Conservation (phyloP, 2,113 vertebrate genomes). For the Pygoscelis adeliae region DNA sequence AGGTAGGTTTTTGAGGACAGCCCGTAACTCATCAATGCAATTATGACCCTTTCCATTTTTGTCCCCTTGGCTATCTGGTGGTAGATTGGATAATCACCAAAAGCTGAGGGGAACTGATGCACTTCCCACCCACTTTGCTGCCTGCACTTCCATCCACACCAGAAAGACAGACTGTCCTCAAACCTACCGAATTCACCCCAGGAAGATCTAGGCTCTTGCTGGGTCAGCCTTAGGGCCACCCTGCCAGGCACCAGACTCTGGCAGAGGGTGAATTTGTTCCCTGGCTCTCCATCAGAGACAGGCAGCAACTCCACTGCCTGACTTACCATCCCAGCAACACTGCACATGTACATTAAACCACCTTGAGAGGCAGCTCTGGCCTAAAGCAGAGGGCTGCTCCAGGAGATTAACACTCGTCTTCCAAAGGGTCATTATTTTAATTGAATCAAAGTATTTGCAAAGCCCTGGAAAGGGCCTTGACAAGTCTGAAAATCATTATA, state of each 20-base stretch:
- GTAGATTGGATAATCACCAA: neutral
- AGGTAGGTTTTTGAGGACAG: neutral
- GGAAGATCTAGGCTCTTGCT: neutral
- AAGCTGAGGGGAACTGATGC: neutral
- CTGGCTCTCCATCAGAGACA: neutral
- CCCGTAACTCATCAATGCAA: neutral
- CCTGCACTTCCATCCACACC: neutral
- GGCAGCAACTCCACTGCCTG: neutral
- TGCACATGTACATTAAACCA: neutral
- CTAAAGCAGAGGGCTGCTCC: neutral
- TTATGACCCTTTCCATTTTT: neutral
- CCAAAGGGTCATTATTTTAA: neutral
- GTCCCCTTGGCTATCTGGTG: neutral
- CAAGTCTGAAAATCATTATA: conserved; percentile 2
- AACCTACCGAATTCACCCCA: neutral
- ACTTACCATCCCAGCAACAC: neutral
- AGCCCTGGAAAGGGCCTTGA: neutral
- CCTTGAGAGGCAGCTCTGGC: neutral
- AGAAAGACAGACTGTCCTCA: neutral
- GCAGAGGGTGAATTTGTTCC: neutral
- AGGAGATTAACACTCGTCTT: neutral
- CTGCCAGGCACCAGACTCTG: neutral
- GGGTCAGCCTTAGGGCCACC: neutral
- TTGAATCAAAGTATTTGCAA: conserved; percentile 49
- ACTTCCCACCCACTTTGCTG: neutral